These are phyloP conservation scores for Ceramica pisi DNA, from an alignment of 2,888 invertebrate species.

Conservation along the genomic window DNA sequence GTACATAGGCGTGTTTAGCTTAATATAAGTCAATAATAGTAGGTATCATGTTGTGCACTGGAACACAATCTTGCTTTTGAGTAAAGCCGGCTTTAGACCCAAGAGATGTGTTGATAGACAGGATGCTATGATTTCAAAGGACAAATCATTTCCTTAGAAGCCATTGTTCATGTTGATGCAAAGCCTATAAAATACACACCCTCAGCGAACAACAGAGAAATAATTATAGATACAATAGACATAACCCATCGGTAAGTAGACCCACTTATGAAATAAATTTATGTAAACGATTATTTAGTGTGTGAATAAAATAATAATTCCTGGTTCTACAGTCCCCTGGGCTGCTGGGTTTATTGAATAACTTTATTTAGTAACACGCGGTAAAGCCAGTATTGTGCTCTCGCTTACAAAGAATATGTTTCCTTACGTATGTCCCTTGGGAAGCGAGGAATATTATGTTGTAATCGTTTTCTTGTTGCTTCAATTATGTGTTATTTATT, in stretches of 20 bases:
- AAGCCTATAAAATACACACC: not conserved
- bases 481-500: constrained; percentile 26
- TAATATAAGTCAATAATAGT: not conserved
- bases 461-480: constrained; percentile 32
- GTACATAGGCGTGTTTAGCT: too few relatives aligned
- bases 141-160: constrained; percentile 8
- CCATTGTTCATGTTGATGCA: not conserved
- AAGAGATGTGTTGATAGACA: constrained; percentile 2
- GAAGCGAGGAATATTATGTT: constrained; percentile 35
- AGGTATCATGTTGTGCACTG: not conserved
- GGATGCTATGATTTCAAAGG: constrained; percentile 2
- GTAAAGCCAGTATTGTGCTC: constrained; percentile 18
- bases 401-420: constrained; percentile 29
- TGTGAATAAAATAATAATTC: constrained; percentile 56
- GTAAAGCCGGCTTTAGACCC: not conserved
- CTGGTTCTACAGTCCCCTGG: constrained; percentile 1
- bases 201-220: constrained; percentile 9
- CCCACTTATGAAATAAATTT: constrained; percentile 29
- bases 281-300: constrained; percentile 53
- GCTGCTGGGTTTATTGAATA: constrained; percentile 34
- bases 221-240: constrained; percentile 1
- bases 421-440: constrained; percentile 19
- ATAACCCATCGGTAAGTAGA: constrained; percentile 15
- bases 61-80: not conserved
- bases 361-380: constrained; percentile 43